Evolutionary conservation across 1,140 invertebrate genomes (phyloP), one percentile per base, ranked within the genome.

Genomic region (Drosophila subobscura): DNA sequence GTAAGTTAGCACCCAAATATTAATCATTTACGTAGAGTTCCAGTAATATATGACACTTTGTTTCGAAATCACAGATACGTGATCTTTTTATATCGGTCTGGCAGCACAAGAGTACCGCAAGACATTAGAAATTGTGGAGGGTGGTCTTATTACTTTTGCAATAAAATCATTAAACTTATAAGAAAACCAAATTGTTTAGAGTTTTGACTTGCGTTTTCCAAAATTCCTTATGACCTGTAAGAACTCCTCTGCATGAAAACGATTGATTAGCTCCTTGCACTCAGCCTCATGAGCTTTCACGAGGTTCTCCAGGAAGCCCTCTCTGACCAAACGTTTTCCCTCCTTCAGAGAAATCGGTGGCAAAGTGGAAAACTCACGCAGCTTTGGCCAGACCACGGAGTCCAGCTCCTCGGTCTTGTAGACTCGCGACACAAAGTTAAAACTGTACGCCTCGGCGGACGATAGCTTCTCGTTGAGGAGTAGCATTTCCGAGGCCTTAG

Each of bases 401-500:
- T 90, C 70, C 40, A 89, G 4, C 49, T 89, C 78, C 22, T n/a
- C 52, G 4, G 37, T 0, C 44, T 90, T 90, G 25, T 56, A 91
- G 12, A 89, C 22, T 2, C 77, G 78, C 0, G 89, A 86, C 0
- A 84, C 89, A 37, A 98, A 94, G 49, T 96, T 95, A 80, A 93
- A 93, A 46, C 95, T 91, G 23, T 93, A 92, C 3, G 97, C 97
- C 92, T 98, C 96, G 50, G 93, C 58, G 10, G 97, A 96, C 51
- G 93, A 93, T 56, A 99, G 92, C 92, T 96, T 98, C 56, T 96
- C 93, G 74, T 95, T 96, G 51, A 98, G 95, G 37, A 96, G 91
- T 22, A 99, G 92, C 91, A 98, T 92, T 92, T 98, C 96, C 59
- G 93, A 93, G 22, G 97, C 97, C 94, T 97, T 86, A 56, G 93